These are phyloP conservation scores for Ciconia maguari DNA, from an alignment of 2,113 vertebrate species.

Conservation along the genomic window DNA sequence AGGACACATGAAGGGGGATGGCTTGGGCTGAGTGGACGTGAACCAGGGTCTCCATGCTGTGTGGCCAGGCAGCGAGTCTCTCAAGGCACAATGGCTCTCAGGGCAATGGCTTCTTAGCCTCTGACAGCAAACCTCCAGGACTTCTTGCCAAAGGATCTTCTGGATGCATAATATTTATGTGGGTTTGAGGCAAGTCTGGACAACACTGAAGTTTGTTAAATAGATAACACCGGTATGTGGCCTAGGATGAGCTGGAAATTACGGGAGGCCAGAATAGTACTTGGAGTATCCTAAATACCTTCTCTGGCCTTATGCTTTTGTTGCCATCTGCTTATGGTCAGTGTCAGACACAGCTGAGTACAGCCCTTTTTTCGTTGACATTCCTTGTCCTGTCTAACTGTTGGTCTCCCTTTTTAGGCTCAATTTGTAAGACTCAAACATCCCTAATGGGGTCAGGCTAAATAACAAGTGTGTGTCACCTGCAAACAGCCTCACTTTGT, in stretches of 20 bases:
- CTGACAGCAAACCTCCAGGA: background rate
- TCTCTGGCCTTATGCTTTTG: background rate
- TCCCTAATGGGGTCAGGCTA: background rate
- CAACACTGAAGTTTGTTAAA: background rate
- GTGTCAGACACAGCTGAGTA: background rate
- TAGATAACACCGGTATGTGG: accelerated
- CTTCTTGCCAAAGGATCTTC: background rate
- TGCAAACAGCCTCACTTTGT: background rate
- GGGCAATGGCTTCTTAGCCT: background rate
- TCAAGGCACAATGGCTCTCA: background rate
- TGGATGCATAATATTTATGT: background rate
- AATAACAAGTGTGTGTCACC: background rate
- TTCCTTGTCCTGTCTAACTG: background rate
- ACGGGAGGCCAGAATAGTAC: background rate
- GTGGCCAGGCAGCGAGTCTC: background rate
- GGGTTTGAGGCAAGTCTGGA: background rate
- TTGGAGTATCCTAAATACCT: background rate
- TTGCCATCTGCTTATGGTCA: background rate
- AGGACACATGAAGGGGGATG: background rate
- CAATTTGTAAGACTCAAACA: background rate
- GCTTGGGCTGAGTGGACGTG: background rate
- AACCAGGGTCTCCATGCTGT: accelerated
- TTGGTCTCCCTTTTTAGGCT: background rate
- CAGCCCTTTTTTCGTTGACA: accelerated
- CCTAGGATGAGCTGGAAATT: background rate